These are phyloP conservation scores for Tanypteryx hageni DNA, from an alignment of 2,888 invertebrate genomes.

Conservation along the genomic window DNA sequence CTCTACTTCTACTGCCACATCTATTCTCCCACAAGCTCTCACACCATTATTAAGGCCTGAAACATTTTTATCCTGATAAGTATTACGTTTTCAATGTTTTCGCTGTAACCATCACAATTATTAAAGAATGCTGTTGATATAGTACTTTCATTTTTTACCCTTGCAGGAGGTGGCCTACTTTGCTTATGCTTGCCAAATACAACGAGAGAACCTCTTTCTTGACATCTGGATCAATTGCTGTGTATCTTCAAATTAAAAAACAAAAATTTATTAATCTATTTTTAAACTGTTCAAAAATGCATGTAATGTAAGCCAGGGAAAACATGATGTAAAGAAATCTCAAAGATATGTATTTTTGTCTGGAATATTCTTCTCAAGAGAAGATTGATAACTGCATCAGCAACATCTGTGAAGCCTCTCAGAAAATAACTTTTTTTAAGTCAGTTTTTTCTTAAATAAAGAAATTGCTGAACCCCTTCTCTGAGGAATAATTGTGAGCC, in stretches of 20 bases:
- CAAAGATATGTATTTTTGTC: background rate
- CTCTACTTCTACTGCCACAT: too few species aligned
- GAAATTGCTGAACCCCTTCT: background rate
- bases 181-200: slow-evolving; percentile 94
- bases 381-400: background rate
- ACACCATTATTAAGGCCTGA: background rate
- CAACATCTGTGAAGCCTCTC: background rate
- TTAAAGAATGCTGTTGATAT: too few species aligned
- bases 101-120: too few species aligned
- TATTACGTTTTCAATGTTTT: too few species aligned
- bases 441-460: too few species aligned
- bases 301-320: background rate
- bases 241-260: background rate
- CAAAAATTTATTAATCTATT: background rate
- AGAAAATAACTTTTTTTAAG: background rate
- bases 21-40: too few species aligned
- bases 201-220: slow-evolving; percentile 85
- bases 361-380: background rate
- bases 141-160: background rate
- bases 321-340: background rate
- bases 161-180: slow-evolving; percentile 87
- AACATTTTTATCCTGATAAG: background rate
- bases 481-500: background rate
- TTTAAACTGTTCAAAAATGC: background rate
- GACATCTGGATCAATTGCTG: slow-evolving; percentile 71